phyloP scores from a whole-genome alignment of 2,888 invertebrate species.

The Lumbricus terrestris region DNA sequence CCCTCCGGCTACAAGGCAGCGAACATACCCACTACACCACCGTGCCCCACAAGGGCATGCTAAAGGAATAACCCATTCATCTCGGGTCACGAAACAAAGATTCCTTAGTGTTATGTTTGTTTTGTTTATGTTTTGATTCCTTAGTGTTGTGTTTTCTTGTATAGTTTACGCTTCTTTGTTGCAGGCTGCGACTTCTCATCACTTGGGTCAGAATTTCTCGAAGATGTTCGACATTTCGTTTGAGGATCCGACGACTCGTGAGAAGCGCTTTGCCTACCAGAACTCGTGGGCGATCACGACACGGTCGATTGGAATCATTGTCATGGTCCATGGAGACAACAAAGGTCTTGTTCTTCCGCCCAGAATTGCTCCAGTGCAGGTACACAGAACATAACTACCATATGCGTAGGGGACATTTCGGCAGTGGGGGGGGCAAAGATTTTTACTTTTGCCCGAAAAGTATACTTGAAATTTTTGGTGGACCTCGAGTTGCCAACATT shows the following conservation, averaged over 20 bases:
- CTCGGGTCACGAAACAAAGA: neutral
- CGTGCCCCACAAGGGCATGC: too few relatives aligned
- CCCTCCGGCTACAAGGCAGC: too few relatives aligned
- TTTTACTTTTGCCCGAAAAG: too few relatives aligned
- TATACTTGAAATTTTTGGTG: too few relatives aligned
- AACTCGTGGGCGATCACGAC: slow-evolving; percentile 99
- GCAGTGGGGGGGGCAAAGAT: too few relatives aligned
- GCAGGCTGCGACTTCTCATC: slow-evolving; percentile 91
- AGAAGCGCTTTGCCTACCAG: slow-evolving; percentile 78
- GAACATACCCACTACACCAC: too few relatives aligned
- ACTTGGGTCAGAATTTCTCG: slow-evolving; percentile 97
- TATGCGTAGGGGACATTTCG: too few relatives aligned
- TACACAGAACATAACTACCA: slow-evolving; percentile 10
- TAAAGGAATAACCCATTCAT: too few relatives aligned
- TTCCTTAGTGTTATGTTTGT: too few relatives aligned
- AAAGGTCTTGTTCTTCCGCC: slow-evolving; percentile 94
- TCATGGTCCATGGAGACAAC: slow-evolving; percentile 89
- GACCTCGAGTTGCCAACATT: too few relatives aligned
- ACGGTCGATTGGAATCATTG: slow-evolving; percentile 81
- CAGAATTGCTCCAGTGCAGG: slow-evolving; percentile 68
- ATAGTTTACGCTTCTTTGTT: neutral
- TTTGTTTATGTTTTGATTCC: too few relatives aligned
- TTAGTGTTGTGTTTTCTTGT: neutral
- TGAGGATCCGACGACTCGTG: slow-evolving; percentile 82
- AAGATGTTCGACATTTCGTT: slow-evolving; percentile 97